phyloP scores from a whole-genome alignment of 2,888 invertebrate genomes.

The Apocheima hispidaria region DNA sequence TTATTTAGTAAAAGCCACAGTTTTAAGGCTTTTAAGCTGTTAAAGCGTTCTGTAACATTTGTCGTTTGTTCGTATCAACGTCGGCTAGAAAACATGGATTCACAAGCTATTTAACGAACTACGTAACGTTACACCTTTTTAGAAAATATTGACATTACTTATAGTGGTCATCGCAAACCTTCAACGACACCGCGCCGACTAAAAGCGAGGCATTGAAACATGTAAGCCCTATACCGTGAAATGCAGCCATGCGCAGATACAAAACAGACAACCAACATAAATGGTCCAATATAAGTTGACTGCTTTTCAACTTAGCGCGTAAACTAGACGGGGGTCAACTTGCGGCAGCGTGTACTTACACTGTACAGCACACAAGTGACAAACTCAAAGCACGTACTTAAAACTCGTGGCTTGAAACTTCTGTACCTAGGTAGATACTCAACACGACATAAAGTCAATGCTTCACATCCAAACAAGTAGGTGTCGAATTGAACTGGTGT shows the following conservation, averaged over 20 bases:
- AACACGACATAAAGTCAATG: background rate
- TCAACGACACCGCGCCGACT: background rate
- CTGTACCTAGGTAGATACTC: too few species aligned
- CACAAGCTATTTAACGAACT: slow-evolving; percentile 80
- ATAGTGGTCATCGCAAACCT: background rate
- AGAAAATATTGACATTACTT: slow-evolving; percentile 82
- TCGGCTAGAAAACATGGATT: slow-evolving; percentile 75
- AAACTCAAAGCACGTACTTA: background rate
- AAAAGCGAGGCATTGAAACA: background rate
- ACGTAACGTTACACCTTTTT: slow-evolving; percentile 76
- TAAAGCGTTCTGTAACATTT: slow-evolving; percentile 64
- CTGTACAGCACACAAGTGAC: too few species aligned
- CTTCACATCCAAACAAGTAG: background rate
- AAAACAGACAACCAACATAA: too few species aligned
- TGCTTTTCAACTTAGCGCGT: too few species aligned
- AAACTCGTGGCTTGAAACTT: background rate
- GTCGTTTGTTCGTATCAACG: slow-evolving; percentile 58
- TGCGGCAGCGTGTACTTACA: too few species aligned
- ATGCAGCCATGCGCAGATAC: too few species aligned
- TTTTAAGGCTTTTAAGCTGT: slow-evolving; percentile 85
- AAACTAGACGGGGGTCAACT: too few species aligned
- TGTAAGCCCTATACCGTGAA: background rate
- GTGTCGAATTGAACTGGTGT: background rate
- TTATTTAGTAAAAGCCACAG: slow-evolving; percentile 84
- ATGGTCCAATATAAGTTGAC: too few species aligned